These are phyloP conservation scores for Amphimedon queenslandica DNA, from an alignment of 37 sponge, comb jelly and placozoan genomes.

Conservation along the genomic window DNA sequence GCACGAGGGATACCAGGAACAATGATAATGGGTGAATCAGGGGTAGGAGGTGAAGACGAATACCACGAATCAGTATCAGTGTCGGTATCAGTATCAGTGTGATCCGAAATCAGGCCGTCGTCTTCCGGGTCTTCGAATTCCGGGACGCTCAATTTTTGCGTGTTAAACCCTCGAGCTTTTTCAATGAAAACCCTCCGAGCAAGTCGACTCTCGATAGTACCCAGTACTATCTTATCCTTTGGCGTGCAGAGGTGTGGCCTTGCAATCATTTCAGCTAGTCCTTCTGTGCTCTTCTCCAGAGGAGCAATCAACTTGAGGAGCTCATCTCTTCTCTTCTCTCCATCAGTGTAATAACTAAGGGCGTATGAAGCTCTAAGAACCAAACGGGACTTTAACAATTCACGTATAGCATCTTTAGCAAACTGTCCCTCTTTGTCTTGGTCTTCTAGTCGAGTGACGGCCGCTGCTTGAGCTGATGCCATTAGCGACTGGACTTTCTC, in stretches of 20 bases:
- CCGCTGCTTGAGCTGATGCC: background rate
- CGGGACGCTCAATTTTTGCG: background rate
- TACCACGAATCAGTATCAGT: background rate
- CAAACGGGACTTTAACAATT: conserved; percentile 12
- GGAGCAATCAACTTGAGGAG: conserved; percentile 21
- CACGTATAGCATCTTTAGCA: conserved; percentile 24
- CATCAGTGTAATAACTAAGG: conserved; percentile 5
- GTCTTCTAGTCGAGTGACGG: background rate
- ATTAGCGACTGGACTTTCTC: conserved; percentile 5
- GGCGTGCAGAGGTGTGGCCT: conserved; percentile 24
- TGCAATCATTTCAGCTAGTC: conserved; percentile 15
- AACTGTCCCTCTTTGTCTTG: conserved; percentile 7
- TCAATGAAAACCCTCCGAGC: conserved; percentile 6
- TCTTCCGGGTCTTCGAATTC: background rate
- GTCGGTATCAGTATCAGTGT: background rate
- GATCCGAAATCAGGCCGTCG: background rate
- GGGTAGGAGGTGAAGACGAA: no score
- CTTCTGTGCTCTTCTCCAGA: conserved; percentile 17
- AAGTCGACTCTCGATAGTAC: conserved; percentile 17
- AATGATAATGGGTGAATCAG: no score
- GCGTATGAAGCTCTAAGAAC: conserved; percentile 23
- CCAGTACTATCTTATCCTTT: conserved; percentile 20
- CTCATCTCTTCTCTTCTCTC: background rate
- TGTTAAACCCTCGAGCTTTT: conserved; percentile 4
- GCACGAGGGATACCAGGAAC: no score